A percentile compares a stretch with the other conserved stretches of the same genome.
Evolutionary conservation across 2,888 invertebrate species (phyloP).

Genomic region (Didymodactylos carnosus): DNA sequence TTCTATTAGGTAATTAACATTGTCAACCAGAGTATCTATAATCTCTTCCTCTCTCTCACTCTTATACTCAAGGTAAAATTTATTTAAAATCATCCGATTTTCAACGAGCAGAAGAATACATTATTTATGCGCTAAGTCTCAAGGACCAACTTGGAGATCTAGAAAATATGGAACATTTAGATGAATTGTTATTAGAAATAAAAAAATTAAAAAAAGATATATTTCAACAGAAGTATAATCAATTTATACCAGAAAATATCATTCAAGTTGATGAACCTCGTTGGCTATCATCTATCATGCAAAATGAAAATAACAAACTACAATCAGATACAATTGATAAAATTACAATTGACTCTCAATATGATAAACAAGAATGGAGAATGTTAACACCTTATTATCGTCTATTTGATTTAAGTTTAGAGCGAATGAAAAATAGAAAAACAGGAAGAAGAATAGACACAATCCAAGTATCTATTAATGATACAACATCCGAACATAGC

Average conservation of each 20-base stretch:
- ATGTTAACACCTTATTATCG: not conserved
- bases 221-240: not conserved
- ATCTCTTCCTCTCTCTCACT: too few relatives aligned
- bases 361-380: not conserved
- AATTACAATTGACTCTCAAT: not conserved
- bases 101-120: not conserved
- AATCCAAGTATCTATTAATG: not conserved
- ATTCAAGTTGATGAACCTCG: not conserved
- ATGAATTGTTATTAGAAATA: not conserved
- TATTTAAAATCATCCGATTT: not conserved
- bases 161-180: not conserved
- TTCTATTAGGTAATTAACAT: too few relatives aligned
- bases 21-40: too few relatives aligned
- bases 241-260: too few relatives aligned
- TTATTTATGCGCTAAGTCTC: not conserved
- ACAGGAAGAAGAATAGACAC: not conserved
- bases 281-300: not conserved
- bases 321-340: too few relatives aligned
- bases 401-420: not conserved
- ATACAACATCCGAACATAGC: not conserved
- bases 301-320: not conserved
- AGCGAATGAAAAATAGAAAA: not conserved
- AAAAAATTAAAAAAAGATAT: not conserved
- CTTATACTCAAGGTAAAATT: too few relatives aligned
- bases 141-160: not conserved